Base-by-base conservation (phyloP, 2,113 vertebrate species). In the Halichoerus grypus region DNA sequence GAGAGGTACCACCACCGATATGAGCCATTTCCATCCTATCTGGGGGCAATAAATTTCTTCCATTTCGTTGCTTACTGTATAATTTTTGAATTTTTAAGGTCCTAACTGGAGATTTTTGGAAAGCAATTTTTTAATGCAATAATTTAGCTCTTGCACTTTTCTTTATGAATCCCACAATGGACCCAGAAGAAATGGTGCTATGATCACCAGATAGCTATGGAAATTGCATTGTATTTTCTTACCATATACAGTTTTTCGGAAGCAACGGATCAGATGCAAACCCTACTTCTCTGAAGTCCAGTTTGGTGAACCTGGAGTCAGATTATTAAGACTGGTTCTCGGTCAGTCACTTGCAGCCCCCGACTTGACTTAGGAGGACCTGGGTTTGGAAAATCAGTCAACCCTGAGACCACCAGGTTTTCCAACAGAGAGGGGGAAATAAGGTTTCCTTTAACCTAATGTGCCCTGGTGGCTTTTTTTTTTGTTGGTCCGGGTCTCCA, bases 381-480 rank as follows among this genome's bases (percentile, higher is more conserved):
- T 92, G n/a, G 51, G 22, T 53, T 89, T 84, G 5, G 31, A 90
- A 95, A 72, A 76, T 21, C 33, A 39, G 22, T 79, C 86, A 59
- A 21, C 36, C 53, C 42, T 36, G 57, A 39, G 9, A 22, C 61
- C 93, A 72, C 71, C 7, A 14, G 10, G 24, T 96, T 51, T 89
- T 97, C 69, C 13, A 83, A 33, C 36, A 61, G 16, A 95, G 72
- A 79, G 42, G 72, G 21, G n/a, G 22, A 80, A 85, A 95, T 96
- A 67, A 88, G 31, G 3, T 88, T 97, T 98, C 53, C 72, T 97
- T 97, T 95, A 98, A 88, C 57, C 63, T 86, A 42, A 28, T 2
- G 65, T 97, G 74, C 53, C 57, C 36, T 22, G 18, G 15, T 19
- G 26, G 72, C 42, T 28, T 18, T 77, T 49, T 77, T 49, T 76